Percentiles rank a stretch among this genome's conserved stretches.
Conservation (phyloP, 2,888 invertebrate genomes). For the Cryptophagus acutangulus region DNA sequence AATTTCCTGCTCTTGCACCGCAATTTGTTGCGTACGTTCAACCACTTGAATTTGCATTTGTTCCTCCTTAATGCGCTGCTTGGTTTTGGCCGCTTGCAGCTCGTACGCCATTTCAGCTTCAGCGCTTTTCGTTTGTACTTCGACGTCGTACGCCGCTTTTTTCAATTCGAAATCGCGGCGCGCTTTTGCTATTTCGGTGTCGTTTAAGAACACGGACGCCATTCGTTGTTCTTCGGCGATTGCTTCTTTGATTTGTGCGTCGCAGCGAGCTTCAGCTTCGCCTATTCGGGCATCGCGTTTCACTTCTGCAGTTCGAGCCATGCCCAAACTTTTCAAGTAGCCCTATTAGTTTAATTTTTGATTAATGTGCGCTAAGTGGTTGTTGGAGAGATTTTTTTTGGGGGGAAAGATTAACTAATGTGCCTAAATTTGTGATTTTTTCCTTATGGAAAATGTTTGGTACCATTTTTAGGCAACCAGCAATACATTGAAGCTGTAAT, state of each 20-base stretch:
- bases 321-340: constrained; percentile 89
- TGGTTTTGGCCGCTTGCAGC: constrained; percentile 91
- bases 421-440: no score
- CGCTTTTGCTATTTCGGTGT: constrained; percentile 96
- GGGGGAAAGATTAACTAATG: neutral
- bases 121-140: constrained; percentile 91
- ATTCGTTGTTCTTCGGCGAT: constrained; percentile 95
- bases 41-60: constrained; percentile 85
- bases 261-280: constrained; percentile 91
- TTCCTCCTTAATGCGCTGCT: constrained; percentile 87
- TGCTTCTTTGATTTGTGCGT: constrained; percentile 90
- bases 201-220: constrained; percentile 90
- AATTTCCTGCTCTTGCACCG: constrained; percentile 95
- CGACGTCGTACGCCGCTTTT: constrained; percentile 94
- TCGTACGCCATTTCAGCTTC: constrained; percentile 93
- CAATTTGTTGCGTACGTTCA: constrained; percentile 71
- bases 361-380: no score
- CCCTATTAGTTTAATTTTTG: no score
- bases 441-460: neutral
- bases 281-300: constrained; percentile 95
- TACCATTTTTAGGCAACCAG: no score
- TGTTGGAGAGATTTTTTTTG: constrained; percentile 4
- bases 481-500: no score
- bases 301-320: constrained; percentile 92
- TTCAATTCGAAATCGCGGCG: constrained; percentile 95